Base-by-base conservation (phyloP, 2,888 invertebrate species). In the Byasa hedistus region DNA sequence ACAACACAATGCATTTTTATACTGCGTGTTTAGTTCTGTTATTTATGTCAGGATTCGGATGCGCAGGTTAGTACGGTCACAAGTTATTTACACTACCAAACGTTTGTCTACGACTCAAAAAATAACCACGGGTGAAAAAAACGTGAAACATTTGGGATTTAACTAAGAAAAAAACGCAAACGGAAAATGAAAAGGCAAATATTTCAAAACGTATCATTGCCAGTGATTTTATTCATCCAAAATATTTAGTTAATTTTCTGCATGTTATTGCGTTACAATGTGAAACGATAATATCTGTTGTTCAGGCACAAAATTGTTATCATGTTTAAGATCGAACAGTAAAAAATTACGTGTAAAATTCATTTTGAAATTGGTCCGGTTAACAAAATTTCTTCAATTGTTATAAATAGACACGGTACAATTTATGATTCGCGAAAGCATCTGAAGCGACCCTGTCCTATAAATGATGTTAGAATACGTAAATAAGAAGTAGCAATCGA, bases 1-100 rank as follows among this genome's bases (percentile, higher is more conserved):
- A 8, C 8, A n/a, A 27, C 55, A 32, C 22, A 56, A 61, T 61
- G 61, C 23, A 56, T 23, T 55, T 44, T 22, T 17, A 52, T 36
- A 22, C 54, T 21, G 7, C 55, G 44, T 61, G 54, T 44, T 56
- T 61, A 10, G 24, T 61, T 23, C 39, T 61, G 19, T 55, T 61
- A 23, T 55, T 61, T 39, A 39, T 55, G 0, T 23, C 22, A n/a
- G 23, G 21, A 23, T 55, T 55, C 39, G 61, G 54, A 36, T 55
- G 15, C 44, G 19, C 61, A 55, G 54, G 61, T 61, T 3, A 52
- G 55, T 61, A 44, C 1, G 36, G 3, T 15, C 12, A 48, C 22
- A 24, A 55, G 17, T 55, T 15, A 24, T 55, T 32, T 19, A n/a
- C 8, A 32, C 24, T 2, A 57, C 21, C 17, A 0, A 32, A 19